phyloP scores from a whole-genome alignment of 2,797 vertebrate species.

The Premnoplex brunnescens region DNA sequence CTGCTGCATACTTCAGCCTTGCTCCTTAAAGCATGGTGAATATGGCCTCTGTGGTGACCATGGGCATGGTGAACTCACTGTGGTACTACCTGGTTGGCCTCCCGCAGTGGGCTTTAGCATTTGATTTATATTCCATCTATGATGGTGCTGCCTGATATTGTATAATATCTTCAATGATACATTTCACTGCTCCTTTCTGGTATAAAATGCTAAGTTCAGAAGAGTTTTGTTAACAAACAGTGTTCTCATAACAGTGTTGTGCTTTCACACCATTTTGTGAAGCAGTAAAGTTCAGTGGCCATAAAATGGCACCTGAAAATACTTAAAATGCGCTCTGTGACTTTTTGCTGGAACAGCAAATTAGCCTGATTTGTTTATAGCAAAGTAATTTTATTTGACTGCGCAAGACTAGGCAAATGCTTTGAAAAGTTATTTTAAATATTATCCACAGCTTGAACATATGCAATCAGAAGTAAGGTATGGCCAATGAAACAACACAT shows the following conservation, averaged over 20 bases:
- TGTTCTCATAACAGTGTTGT: neutral
- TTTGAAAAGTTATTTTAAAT: neutral
- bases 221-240: neutral
- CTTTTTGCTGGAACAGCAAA: neutral
- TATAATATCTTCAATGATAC: accelerated
- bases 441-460: neutral
- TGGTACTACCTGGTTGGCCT: accelerated
- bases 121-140: neutral
- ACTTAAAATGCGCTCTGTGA: neutral
- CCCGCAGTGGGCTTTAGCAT: neutral
- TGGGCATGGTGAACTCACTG: neutral
- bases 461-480: neutral
- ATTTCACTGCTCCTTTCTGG: neutral
- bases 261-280: neutral
- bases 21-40: neutral
- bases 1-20: accelerated
- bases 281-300: neutral
- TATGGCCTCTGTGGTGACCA: accelerated
- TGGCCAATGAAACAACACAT: neutral
- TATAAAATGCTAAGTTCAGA: neutral
- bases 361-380: neutral
- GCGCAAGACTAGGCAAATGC: neutral
- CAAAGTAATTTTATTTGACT: neutral
- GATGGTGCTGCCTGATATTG: neutral
- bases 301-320: slow-evolving; percentile 5